A percentile compares a stretch with the other conserved stretches of the same genome.
These are phyloP conservation scores for Rhinogobius similis DNA, from an alignment of 2,113 vertebrate species.

Conservation along the genomic window DNA sequence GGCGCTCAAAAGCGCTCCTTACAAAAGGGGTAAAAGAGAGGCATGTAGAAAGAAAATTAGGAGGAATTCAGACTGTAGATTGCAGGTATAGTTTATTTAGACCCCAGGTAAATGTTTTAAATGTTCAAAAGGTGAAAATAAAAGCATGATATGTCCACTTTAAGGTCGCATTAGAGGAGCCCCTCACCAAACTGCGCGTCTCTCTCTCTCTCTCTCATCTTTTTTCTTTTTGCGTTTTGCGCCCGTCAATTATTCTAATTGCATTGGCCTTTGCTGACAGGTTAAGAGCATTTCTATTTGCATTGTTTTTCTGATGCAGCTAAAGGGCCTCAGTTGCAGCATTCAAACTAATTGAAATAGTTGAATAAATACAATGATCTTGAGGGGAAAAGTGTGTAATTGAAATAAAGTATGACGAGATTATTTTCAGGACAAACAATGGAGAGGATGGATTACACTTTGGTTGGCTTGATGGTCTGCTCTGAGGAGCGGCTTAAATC, in stretches of 20 bases:
- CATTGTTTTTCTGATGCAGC: conserved; percentile 67
- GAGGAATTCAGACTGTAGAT: no score
- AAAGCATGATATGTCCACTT: no score
- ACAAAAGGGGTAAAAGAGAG: no score
- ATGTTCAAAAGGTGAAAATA: no score
- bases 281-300: conserved; percentile 77
- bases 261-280: conserved; percentile 70
- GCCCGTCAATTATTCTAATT: conserved; percentile 75
- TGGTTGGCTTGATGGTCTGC: conserved; percentile 21
- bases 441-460: conserved; percentile 4
- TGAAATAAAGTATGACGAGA: conserved; percentile 68
- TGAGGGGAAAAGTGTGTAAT: conserved; percentile 67
- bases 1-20: no score
- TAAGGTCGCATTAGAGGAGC: conserved; percentile 35
- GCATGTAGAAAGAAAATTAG: no score
- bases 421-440: conserved; percentile 42
- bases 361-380: conserved; percentile 72
- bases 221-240: conserved; percentile 46
- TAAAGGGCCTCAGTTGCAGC: conserved; percentile 63
- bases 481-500: background rate
- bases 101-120: no score
- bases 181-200: conserved; percentile 37
- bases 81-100: no score
- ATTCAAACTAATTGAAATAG: conserved; percentile 75
- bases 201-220: conserved; percentile 13